Evolutionary conservation across 2,888 invertebrate genomes (phyloP).

Genomic region (Nomada fabriciana): DNA sequence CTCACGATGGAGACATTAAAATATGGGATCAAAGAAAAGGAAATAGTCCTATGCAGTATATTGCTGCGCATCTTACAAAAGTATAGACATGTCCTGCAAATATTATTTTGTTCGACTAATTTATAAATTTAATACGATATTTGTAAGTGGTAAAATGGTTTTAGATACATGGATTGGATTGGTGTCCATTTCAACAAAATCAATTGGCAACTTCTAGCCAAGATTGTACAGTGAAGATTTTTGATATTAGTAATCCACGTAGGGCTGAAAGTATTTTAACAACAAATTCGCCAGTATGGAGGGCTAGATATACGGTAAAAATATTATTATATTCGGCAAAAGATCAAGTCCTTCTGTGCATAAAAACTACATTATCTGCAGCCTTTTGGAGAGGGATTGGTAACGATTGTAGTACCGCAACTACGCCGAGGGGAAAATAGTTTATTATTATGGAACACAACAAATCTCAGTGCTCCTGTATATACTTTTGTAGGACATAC

Average conservation of each 20-base stretch:
- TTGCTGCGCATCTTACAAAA: constrained; percentile 94
- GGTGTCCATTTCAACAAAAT: constrained; percentile 94
- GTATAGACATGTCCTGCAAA: constrained; percentile 68
- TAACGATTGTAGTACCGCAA: constrained; percentile 97
- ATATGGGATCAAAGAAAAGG: constrained; percentile 98
- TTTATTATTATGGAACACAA: constrained; percentile 91
- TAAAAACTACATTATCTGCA: constrained; percentile 77
- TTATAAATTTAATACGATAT: constrained; percentile 4
- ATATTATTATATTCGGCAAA: constrained; percentile 14
- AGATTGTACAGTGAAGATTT: constrained; percentile 97
- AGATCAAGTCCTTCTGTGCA: constrained; percentile 5
- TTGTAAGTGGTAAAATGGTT: constrained; percentile 53
- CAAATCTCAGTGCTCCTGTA: constrained; percentile 90
- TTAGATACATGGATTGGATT: constrained; percentile 97
- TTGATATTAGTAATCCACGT: constrained; percentile 94
- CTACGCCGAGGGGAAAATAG: constrained; percentile 95
- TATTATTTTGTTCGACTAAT: neutral
- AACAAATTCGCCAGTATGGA: constrained; percentile 95
- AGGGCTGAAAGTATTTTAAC: constrained; percentile 93
- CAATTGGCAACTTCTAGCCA: constrained; percentile 96
- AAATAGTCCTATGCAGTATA: constrained; percentile 94
- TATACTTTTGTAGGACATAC: constrained; percentile 97
- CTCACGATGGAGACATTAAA: constrained; percentile 97
- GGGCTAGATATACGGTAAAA: constrained; percentile 93
- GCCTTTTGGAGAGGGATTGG: constrained; percentile 96